Percentiles rank a stretch among this genome's conserved stretches.
These are phyloP conservation scores for Cassiopea andromeda DNA, from an alignment of 30 jellyfish, hydroid and myxozoan genomes.

Conservation along the genomic window DNA sequence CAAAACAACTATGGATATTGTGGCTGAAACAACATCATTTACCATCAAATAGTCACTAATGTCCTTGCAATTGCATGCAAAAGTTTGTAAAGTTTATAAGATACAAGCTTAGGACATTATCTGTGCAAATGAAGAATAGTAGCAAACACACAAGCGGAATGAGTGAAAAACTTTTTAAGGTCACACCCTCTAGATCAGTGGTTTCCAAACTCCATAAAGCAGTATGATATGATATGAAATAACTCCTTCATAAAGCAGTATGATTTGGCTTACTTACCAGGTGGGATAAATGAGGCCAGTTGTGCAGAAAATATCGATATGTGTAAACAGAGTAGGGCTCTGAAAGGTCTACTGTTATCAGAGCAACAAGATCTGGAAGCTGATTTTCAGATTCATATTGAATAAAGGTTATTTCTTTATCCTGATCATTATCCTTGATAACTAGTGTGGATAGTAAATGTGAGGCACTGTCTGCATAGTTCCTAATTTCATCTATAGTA, in stretches of 20 bases:
- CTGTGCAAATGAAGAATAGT: no score
- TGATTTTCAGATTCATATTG: constrained; percentile 79
- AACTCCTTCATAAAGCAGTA: no score
- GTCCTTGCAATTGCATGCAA: no score
- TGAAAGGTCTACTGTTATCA: constrained; percentile 86
- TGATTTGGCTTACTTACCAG: constrained; percentile 71
- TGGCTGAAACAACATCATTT: no score
- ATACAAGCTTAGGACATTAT: no score
- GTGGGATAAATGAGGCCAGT: constrained; percentile 96
- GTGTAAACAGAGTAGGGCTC: constrained; percentile 95
- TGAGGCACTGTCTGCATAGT: not conserved
- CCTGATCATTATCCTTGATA: constrained; percentile 46
- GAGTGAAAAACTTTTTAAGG: no score
- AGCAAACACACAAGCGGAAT: no score
- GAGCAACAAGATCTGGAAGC: constrained; percentile 86
- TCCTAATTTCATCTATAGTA: not conserved
- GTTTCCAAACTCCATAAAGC: not conserved
- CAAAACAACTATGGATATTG: no score
- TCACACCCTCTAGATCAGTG: no score
- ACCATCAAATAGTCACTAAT: no score
- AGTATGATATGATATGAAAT: not conserved
- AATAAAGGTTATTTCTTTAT: constrained; percentile 47
- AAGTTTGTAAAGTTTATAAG: no score
- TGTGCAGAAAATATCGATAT: constrained; percentile 88
- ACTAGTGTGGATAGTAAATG: constrained; percentile 48